Conservation (phyloP, 2,888 invertebrate species). For the Bembecia ichneumoniformis region DNA sequence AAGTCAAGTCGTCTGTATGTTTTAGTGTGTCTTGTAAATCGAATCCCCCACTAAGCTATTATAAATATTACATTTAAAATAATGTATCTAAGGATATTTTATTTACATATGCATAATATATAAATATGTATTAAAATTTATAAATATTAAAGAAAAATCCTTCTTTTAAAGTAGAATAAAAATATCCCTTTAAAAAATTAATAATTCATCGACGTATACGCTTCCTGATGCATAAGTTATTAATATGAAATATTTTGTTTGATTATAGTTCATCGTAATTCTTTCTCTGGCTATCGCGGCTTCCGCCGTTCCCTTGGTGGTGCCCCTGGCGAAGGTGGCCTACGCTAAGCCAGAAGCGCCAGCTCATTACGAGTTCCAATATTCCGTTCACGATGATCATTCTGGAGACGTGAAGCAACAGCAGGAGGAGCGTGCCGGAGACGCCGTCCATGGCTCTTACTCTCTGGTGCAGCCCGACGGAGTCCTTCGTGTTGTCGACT, state of each 20-base stretch:
- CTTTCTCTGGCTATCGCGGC: constrained; percentile 38
- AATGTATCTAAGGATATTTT: no score
- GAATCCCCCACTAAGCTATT: no score
- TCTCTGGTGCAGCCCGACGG: constrained; percentile 64
- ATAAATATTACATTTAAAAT: no score
- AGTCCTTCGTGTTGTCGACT: constrained; percentile 55
- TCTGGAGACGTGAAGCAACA: constrained; percentile 62
- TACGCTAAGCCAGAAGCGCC: constrained; percentile 47
- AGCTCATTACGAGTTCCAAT: constrained; percentile 56
- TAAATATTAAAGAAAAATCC: no score
- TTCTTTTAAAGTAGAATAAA: no score
- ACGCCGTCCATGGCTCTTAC: constrained; percentile 59
- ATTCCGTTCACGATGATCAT: constrained; percentile 57
- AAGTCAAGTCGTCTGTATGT: no score
- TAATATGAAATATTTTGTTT: not conserved
- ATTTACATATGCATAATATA: no score
- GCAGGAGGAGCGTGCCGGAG: constrained; percentile 54
- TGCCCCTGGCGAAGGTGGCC: constrained; percentile 36
- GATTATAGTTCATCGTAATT: constrained; percentile 26
- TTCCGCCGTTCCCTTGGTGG: constrained; percentile 16
- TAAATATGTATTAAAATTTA: no score
- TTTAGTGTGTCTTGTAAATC: no score
- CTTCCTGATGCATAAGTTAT: no score
- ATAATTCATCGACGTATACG: no score
- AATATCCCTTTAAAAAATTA: no score